Percentiles rank a stretch among this genome's conserved stretches.
These are phyloP conservation scores for Prietella phreatophila DNA, from an alignment of 2,113 vertebrate genomes.

Conservation along the genomic window DNA sequence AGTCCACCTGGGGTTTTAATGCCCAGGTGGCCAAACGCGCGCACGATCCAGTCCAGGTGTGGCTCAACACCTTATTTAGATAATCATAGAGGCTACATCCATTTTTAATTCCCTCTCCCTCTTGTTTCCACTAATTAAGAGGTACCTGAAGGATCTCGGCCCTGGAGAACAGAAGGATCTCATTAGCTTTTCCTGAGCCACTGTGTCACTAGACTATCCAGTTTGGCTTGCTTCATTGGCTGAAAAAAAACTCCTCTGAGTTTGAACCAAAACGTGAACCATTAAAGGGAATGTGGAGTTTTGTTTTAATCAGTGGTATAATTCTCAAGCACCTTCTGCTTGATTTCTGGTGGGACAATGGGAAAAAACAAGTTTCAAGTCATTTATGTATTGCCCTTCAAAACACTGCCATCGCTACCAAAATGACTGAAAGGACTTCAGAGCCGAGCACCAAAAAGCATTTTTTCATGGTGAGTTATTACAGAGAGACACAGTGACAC, in stretches of 20 bases:
- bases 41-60: constrained; percentile 59
- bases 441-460: constrained; percentile 49
- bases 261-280: constrained; percentile 46
- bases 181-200: constrained; percentile 48
- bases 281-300: constrained; percentile 50
- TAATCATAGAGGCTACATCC: constrained; percentile 60
- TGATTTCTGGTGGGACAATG: constrained; percentile 54
- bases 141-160: constrained; percentile 58
- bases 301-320: constrained; percentile 69
- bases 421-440: constrained; percentile 62
- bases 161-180: constrained; percentile 55
- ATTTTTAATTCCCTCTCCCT: constrained; percentile 47
- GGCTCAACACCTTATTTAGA: constrained; percentile 64
- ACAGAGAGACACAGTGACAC: not conserved
- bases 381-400: constrained; percentile 50
- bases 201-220: constrained; percentile 26
- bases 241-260: constrained; percentile 41
- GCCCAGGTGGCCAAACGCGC: constrained; percentile 27
- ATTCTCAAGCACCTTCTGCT: constrained; percentile 57
- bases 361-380: constrained; percentile 51
- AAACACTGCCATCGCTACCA: not conserved
- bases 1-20: constrained; percentile 5
- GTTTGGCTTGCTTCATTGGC: not conserved
- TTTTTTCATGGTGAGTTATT: constrained; percentile 49
- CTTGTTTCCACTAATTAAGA: constrained; percentile 65